Evolutionary conservation across 2,888 invertebrate species (phyloP).

Genomic region (Folsomia candida): DNA sequence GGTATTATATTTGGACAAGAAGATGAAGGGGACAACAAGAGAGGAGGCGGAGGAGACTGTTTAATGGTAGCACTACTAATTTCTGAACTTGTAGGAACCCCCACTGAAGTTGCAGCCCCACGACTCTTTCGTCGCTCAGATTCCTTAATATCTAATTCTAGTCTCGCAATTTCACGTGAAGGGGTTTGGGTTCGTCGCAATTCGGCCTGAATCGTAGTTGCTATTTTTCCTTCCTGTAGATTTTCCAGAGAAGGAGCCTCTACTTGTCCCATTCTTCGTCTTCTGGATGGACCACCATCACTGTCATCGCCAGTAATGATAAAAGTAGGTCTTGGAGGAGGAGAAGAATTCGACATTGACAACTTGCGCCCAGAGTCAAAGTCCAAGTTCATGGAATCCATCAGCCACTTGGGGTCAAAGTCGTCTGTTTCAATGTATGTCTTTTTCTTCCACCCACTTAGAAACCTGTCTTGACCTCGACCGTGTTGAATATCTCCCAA

Average conservation of each 20-base stretch:
- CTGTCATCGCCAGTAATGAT: slow-evolving; percentile 11
- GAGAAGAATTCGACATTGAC: slow-evolving; percentile 16
- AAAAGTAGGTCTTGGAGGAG: background rate
- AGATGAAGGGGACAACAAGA: too few species aligned
- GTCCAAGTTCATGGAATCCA: slow-evolving; percentile 47
- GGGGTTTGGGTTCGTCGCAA: background rate
- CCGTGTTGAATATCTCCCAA: slow-evolving; percentile 45
- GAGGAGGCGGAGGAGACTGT: too few species aligned
- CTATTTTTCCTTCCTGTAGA: slow-evolving; percentile 6
- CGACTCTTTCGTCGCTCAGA: slow-evolving; percentile 35
- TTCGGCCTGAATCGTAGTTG: background rate
- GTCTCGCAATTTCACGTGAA: slow-evolving; percentile 8
- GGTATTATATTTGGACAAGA: too few species aligned
- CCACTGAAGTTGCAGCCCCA: background rate
- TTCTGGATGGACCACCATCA: slow-evolving; percentile 5
- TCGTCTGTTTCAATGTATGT: slow-evolving; percentile 47
- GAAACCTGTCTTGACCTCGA: slow-evolving; percentile 45
- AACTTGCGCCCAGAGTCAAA: slow-evolving; percentile 40
- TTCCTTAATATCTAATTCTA: slow-evolving; percentile 34
- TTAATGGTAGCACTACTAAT: too few species aligned
- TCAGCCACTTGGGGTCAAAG: slow-evolving; percentile 47
- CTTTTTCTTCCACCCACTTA: slow-evolving; percentile 48
- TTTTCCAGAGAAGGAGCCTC: slow-evolving; percentile 26
- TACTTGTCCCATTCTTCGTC: slow-evolving; percentile 42
- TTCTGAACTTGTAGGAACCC: background rate